Evolutionary conservation across 2,888 invertebrate genomes (phyloP), one percentile per base, ranked within the genome.

Genomic region (Drosophila ustulata): DNA sequence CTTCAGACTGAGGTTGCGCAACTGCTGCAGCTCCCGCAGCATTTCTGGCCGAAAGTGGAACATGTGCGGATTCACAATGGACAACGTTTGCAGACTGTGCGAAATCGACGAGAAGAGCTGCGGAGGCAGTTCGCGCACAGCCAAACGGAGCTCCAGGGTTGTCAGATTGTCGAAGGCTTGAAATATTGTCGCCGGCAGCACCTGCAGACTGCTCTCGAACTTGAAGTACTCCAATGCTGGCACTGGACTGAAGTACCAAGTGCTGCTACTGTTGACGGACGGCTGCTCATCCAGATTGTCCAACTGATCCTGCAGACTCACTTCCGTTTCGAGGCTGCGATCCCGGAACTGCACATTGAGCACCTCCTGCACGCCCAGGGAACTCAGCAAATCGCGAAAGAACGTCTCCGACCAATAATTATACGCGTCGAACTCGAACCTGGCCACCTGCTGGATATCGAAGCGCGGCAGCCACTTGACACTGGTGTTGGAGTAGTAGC

Each of bases 351-450:
- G 53, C 1, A 85, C 67, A 4, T 49, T 50, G 3, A 59, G 13
- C 34, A 87, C 78, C 26, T 75, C 51, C 23, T 45, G 11, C 13
- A 89, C 76, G 0, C 78, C 89, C 4, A 85, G 13, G 0, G 63
- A 37, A 4, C 57, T 8, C n/a, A 89, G 28, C 4, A 85, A 43
- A 3, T 87, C 78, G 0, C 32, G 18, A 3, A 89, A 65, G n/a
- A 89, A 87, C 0, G 72, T 52, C 9, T 71, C 66, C 26, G 80
- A 71, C 85, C 85, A 85, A 56, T 72, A 85, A 41, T 50, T 66
- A 37, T 85, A 89, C 0, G 85, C 85, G 30, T 85, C 89, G 30
- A 85, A 84, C 50, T 89, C 88, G 28, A 89, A 80, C 50, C 71
- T 71, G 0, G 55, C 66, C 53, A 85, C 66, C 13, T 72, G 66